These are phyloP conservation scores for Cheilosia urbana DNA, from an alignment of 2,888 invertebrate species.

Conservation along the genomic window DNA sequence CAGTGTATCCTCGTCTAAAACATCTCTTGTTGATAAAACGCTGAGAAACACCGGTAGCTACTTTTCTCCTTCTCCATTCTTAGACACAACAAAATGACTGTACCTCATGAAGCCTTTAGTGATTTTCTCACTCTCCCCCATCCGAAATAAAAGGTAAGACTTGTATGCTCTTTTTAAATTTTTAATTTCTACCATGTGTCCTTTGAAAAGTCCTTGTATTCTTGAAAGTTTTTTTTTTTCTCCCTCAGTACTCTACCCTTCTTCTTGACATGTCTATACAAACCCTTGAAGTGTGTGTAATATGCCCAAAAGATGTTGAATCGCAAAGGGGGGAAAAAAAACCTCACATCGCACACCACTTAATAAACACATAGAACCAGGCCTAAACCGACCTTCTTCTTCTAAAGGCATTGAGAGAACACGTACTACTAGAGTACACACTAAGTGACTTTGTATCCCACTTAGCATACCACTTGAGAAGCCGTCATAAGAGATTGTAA, in stretches of 20 bases:
- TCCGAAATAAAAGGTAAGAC: not conserved
- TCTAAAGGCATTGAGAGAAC: slow-evolving; percentile 62
- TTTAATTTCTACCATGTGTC: slow-evolving; percentile 49
- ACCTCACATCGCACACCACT: slow-evolving; percentile 64
- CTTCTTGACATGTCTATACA: slow-evolving; percentile 6
- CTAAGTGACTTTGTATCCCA: slow-evolving; percentile 76
- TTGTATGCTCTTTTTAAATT: slow-evolving; percentile 53
- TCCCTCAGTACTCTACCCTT: not conserved
- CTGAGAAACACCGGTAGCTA: no score
- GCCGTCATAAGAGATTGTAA: slow-evolving; percentile 74
- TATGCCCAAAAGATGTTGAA: slow-evolving; percentile 58
- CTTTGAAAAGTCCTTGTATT: slow-evolving; percentile 35
- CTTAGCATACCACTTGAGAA: slow-evolving; percentile 73
- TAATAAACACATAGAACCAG: slow-evolving; percentile 59
- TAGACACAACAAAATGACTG: not conserved
- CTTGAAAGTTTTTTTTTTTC: slow-evolving; percentile 24
- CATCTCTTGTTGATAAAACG: no score
- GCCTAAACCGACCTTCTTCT: slow-evolving; percentile 17
- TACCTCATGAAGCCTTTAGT: not conserved
- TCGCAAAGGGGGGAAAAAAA: slow-evolving; percentile 1
- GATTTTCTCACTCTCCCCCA: slow-evolving; percentile 13
- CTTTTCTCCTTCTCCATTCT: no score
- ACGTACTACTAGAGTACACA: slow-evolving; percentile 73
- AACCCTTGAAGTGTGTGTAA: slow-evolving; percentile 40
- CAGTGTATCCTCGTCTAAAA: no score